These are phyloP conservation scores for Botia almorhae DNA, from an alignment of 2,797 vertebrate genomes.

Conservation along the genomic window DNA sequence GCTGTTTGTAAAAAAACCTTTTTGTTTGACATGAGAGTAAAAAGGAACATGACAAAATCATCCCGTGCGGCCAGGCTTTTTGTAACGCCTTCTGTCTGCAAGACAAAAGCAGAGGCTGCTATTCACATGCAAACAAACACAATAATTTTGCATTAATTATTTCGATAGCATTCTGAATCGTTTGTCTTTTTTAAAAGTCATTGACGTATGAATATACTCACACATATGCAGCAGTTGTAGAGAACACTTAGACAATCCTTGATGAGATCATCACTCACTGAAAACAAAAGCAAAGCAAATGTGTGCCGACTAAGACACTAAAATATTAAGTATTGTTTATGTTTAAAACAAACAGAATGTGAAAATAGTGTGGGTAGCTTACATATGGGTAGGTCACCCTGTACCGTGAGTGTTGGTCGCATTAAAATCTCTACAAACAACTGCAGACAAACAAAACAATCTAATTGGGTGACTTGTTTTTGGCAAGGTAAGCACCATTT, in stretches of 20 bases:
- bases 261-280: conserved; percentile 96
- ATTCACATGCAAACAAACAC: not conserved
- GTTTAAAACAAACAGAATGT: not conserved
- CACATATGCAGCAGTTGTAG: conserved; percentile 99
- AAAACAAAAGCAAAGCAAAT: conserved; percentile 45
- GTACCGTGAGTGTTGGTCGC: conserved; percentile 93
- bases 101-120: conserved; percentile 47
- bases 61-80: conserved; percentile 92
- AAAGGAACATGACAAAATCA: conserved; percentile 96
- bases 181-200: not conserved
- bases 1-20: conserved; percentile 98
- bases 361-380: conserved; percentile 64
- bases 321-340: not conserved
- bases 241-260: conserved; percentile 98
- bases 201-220: conserved; percentile 77
- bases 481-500: too few relatives aligned
- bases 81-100: conserved; percentile 91
- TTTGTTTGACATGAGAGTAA: conserved; percentile 98
- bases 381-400: conserved; percentile 95
- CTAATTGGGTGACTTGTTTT: too few relatives aligned
- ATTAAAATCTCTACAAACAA: conserved; percentile 98
- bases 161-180: not conserved
- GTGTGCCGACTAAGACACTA: not conserved
- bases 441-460: conserved; percentile 67
- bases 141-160: not conserved